Conservation (phyloP, 2,888 invertebrate genomes). For the Celastrina argiolus region DNA sequence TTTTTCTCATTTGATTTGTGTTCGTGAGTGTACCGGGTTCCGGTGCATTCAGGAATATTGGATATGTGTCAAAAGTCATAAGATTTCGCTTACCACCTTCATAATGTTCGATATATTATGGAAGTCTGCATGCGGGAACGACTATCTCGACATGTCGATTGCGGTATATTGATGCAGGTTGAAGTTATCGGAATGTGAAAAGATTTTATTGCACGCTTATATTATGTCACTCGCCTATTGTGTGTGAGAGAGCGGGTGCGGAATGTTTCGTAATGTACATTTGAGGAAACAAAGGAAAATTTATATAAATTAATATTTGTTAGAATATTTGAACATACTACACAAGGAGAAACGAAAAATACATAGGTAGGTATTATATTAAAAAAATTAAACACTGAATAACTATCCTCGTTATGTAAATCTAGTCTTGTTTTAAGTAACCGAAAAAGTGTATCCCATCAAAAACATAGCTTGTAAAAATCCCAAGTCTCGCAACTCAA, state of each 20-base stretch:
- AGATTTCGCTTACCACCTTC: conserved; percentile 58
- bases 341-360: too few relatives aligned
- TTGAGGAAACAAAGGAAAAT: too few relatives aligned
- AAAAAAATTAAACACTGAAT: too few relatives aligned
- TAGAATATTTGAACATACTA: too few relatives aligned
- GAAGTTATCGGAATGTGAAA: conserved; percentile 15
- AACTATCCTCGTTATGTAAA: too few relatives aligned
- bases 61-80: conserved; percentile 57
- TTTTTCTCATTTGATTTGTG: conserved; percentile 65
- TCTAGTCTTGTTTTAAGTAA: too few relatives aligned
- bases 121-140: conserved; percentile 33
- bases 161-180: conserved; percentile 19
- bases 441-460: too few relatives aligned
- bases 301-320: too few relatives aligned
- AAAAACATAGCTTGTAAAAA: too few relatives aligned
- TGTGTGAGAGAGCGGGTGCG: not conserved
- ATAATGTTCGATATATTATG: conserved; percentile 48
- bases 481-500: too few relatives aligned
- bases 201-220: conserved; percentile 1
- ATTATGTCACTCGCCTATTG: not conserved
- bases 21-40: conserved; percentile 61
- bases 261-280: not conserved
- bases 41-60: conserved; percentile 61
- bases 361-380: too few relatives aligned
- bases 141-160: conserved; percentile 21